Base-by-base conservation (phyloP, 64 coral and sea anemone species). In the Platygyra sinensis region DNA sequence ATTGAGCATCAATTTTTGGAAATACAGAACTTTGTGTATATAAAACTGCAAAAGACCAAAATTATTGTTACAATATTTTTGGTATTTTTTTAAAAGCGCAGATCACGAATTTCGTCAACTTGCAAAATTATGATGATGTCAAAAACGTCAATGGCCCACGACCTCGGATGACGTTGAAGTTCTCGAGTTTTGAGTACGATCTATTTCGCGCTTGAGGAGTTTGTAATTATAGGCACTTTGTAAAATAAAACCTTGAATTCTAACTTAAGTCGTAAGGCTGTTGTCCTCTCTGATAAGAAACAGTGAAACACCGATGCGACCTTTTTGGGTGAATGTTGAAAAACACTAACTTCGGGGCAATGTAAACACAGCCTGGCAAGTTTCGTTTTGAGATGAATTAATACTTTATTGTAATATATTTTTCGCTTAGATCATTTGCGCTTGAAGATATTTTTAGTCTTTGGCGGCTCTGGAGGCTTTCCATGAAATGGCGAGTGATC, bases 231-330 rank as follows among this genome's bases (percentile, higher is more conserved):
- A 57, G 10, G 54, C 54, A 72, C 27, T 81, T 19, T 36, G 79
- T 81, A 36, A 81, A 81, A 81, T 81, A 81, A 62, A 81, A 81
- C 54, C 59, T 81, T 81, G 59, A 30, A 36, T 62, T 64, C 4
- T 30, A 25, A 9, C 12, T 57, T 17, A 13, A 80, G 61, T 62
- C 18, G 2, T 29, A 60, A 61, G 15, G 61, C 54, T 54, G 28
- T 81, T 62, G 79, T 36, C 17, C 16, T 81, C 29, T 63, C 25
- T 81, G 57, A 62, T 81, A 60, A 46, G 42, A 46, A 5, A 81
- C 54, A 62, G 61, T 2, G 5, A 33, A 81, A 55, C 2, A 29
- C 57, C 28, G 1, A 14, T 9, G 57, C 15, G 13, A 0, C 17
- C 5, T 13, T 36, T 62, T 81, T 0, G n/a, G 10, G 1, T 24